phyloP scores from a whole-genome alignment of 2,113 vertebrate species.

The Recurvirostra avosetta region DNA sequence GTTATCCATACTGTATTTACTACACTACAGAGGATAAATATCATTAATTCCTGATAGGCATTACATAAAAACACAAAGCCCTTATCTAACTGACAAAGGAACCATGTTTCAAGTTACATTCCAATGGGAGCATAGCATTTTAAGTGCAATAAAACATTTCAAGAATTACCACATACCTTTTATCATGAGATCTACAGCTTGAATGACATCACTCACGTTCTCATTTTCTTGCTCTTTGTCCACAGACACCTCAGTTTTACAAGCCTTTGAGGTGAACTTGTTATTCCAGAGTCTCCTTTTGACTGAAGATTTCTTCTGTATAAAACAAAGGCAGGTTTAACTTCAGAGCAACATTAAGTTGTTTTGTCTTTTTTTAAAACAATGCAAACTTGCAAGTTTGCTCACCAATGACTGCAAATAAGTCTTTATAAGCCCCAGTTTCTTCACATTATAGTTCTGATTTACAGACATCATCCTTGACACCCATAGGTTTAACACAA shows the following conservation, averaged over 20 bases:
- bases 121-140: not conserved
- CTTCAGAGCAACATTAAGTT: not conserved
- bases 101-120: not conserved
- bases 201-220: constrained; percentile 53
- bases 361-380: not conserved
- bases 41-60: not conserved
- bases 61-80: not conserved
- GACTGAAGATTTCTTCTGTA: constrained; percentile 71
- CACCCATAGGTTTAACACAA: not conserved
- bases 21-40: not conserved
- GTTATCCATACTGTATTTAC: not conserved
- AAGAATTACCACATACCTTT: constrained; percentile 74
- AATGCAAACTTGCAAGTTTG: not conserved
- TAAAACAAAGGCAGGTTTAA: not conserved
- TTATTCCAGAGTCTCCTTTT: constrained; percentile 84
- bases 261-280: constrained; percentile 75
- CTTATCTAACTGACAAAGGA: not conserved
- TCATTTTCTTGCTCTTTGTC: constrained; percentile 76
- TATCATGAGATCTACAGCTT: constrained; percentile 85
- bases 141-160: not conserved
- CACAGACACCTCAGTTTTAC: constrained; percentile 72
- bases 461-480: not conserved
- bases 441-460: not conserved
- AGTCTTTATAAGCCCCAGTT: not conserved
- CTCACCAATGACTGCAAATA: not conserved